A percentile compares a stretch with the other conserved stretches of the same genome.
Evolutionary conservation across 2,888 invertebrate genomes (phyloP).

Genomic region (Melanophora roralis): DNA sequence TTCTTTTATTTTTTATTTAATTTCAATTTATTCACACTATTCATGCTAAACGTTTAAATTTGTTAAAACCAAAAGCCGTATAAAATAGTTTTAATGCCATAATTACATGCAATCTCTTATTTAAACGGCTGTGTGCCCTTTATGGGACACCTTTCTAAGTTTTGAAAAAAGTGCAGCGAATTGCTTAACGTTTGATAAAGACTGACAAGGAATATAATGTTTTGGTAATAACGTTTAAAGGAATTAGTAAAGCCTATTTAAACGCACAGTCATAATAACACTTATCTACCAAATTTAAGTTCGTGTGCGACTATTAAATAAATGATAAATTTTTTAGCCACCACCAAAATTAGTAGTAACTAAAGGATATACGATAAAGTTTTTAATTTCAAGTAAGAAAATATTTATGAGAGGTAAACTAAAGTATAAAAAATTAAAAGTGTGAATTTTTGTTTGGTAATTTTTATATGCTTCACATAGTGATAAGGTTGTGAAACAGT

Average conservation of each 20-base stretch:
- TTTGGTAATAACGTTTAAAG: background rate
- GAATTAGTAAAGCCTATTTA: background rate
- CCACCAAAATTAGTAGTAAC: no score
- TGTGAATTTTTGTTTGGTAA: no score
- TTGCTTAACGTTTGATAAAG: background rate
- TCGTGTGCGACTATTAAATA: no score
- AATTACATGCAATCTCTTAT: slow-evolving; percentile 38
- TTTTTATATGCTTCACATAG: no score
- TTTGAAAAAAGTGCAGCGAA: background rate
- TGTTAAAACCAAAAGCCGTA: background rate
- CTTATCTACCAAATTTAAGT: no score
- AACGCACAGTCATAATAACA: background rate
- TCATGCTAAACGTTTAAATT: slow-evolving; percentile 5
- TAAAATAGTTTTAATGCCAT: slow-evolving; percentile 5
- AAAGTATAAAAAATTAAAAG: no score
- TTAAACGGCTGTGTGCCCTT: background rate
- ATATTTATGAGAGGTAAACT: no score
- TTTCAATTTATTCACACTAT: slow-evolving; percentile 36
- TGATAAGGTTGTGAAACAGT: no score
- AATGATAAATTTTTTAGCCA: no score
- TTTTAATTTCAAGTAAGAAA: no score
- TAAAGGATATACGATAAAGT: no score
- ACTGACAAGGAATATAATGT: background rate
- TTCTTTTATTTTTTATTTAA: slow-evolving; percentile 37
- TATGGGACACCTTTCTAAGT: background rate